A percentile compares a stretch with the other conserved stretches of the same genome.
Evolutionary conservation across 2,113 vertebrate species (phyloP).

Genomic region (Chrysochloris asiatica): DNA sequence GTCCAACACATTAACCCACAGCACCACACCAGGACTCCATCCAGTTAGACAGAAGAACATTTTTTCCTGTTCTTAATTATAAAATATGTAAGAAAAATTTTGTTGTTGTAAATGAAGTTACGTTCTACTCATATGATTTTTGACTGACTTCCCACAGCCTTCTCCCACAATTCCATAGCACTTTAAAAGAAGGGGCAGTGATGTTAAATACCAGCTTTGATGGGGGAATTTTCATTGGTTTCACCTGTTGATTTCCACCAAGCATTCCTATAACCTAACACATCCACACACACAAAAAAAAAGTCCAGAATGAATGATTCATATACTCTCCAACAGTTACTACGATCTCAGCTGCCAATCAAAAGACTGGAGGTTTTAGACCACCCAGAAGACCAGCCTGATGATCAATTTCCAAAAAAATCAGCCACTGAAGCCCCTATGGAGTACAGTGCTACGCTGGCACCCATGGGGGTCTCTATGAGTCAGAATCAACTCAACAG

Average conservation of each 20-base stretch:
- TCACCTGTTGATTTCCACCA: background rate
- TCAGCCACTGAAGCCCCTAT: background rate
- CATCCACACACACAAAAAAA: background rate
- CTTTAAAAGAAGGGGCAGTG: background rate
- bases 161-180: background rate
- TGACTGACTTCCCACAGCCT: background rate
- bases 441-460: background rate
- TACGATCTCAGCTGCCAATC: background rate
- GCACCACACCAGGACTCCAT: too few relatives aligned
- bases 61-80: conserved; percentile 7
- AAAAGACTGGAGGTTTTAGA: background rate
- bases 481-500: background rate
- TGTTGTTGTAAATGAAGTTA: background rate
- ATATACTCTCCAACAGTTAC: background rate
- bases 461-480: background rate
- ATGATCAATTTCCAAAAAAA: background rate
- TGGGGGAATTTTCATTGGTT: conserved; percentile 23
- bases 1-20: too few relatives aligned
- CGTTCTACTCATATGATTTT: background rate
- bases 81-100: background rate
- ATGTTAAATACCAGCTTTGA: background rate
- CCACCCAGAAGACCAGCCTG: background rate
- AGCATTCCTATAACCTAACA: background rate
- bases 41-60: too few relatives aligned
- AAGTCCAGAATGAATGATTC: background rate